phyloP scores from a whole-genome alignment of 2,888 invertebrate species.

The Cyrtodaria siliqua region DNA sequence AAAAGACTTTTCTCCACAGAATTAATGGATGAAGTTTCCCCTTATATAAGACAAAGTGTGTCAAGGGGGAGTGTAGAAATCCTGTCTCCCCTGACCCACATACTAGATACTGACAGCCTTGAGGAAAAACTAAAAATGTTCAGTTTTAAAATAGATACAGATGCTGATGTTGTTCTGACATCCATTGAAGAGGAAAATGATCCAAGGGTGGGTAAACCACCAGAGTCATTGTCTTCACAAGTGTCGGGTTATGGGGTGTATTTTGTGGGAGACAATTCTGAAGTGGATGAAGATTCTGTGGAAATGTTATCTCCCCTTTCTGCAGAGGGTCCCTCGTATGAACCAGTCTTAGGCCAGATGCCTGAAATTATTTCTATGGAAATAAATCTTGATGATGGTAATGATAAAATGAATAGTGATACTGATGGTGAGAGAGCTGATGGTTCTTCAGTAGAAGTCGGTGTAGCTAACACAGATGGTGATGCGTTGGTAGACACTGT shows the following conservation, averaged over 20 bases:
- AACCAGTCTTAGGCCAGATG: neutral
- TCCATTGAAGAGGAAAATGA: slow-evolving; percentile 32
- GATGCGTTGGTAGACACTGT: too few relatives aligned
- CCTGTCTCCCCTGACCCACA: slow-evolving; percentile 41
- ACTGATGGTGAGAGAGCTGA: too few relatives aligned
- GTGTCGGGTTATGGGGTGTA: slow-evolving; percentile 55
- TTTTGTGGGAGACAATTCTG: slow-evolving; percentile 37
- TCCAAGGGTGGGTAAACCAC: neutral
- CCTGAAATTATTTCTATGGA: slow-evolving; percentile 24
- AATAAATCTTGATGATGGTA: slow-evolving; percentile 1
- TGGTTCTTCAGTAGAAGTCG: too few relatives aligned
- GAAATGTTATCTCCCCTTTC: neutral
- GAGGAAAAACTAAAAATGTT: slow-evolving; percentile 36
- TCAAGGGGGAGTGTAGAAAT: slow-evolving; percentile 52
- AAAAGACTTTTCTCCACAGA: slow-evolving; percentile 53
- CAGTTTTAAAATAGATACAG: slow-evolving; percentile 51
- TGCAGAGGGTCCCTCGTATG: too few relatives aligned
- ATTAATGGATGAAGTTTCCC: slow-evolving; percentile 36
- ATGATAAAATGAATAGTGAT: too few relatives aligned
- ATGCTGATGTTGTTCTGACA: slow-evolving; percentile 50
- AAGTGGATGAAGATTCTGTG: slow-evolving; percentile 28
- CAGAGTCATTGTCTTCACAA: slow-evolving; percentile 12
- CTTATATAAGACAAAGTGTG: slow-evolving; percentile 23
- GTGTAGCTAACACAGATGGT: too few relatives aligned
- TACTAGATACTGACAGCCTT: slow-evolving; percentile 17